These are phyloP conservation scores for Phalacrocorax pelagicus DNA, from an alignment of 2,113 vertebrate species.

Conservation along the genomic window DNA sequence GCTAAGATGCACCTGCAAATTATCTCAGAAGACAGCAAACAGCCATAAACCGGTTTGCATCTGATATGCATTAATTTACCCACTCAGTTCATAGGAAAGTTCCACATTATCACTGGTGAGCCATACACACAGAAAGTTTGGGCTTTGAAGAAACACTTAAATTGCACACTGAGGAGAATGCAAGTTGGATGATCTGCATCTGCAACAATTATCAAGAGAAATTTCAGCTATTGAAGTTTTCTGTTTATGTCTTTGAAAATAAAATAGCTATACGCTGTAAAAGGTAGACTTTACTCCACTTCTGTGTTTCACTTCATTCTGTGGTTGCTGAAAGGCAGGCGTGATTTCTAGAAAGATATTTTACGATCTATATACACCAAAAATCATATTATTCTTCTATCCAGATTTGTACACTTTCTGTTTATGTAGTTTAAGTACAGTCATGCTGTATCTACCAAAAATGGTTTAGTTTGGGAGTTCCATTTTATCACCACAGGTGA, in stretches of 20 bases:
- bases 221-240: not conserved
- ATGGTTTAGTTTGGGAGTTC: fast-evolving
- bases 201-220: not conserved
- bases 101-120: not conserved
- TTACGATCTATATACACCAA: not conserved
- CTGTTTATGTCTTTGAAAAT: not conserved
- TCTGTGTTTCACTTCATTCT: not conserved
- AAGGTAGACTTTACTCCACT: not conserved
- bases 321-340: not conserved
- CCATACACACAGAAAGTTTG: not conserved
- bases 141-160: not conserved
- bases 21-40: not conserved
- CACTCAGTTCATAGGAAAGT: not conserved
- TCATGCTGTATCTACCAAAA: not conserved
- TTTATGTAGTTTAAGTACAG: not conserved
- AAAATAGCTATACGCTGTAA: not conserved
- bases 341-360: not conserved
- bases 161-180: not conserved
- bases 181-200: not conserved
- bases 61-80: not conserved
- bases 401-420: not conserved
- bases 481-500: not conserved
- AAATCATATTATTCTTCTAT: not conserved
- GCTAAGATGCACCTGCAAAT: not conserved
- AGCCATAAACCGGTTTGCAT: not conserved